Conservation (phyloP, 2,888 invertebrate genomes). For the Sphaerophoria rueppellii region DNA sequence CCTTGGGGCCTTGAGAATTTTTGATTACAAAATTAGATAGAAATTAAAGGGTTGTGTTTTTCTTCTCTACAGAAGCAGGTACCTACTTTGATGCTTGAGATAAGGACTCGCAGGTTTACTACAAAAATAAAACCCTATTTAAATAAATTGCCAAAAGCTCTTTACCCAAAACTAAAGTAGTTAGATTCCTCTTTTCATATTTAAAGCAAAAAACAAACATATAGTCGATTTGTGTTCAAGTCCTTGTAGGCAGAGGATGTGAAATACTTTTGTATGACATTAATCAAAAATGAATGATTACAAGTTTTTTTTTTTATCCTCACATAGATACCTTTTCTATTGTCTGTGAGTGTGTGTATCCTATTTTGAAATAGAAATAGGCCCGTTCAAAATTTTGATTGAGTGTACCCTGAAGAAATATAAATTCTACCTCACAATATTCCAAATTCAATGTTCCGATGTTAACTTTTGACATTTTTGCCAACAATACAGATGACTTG, state of each 20-base stretch:
- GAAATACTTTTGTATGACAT: conserved; percentile 31
- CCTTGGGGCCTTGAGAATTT: conserved; percentile 7
- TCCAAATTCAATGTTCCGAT: conserved; percentile 21
- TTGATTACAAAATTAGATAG: conserved; percentile 28
- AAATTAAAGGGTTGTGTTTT: conserved; percentile 6
- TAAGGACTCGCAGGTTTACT: neutral
- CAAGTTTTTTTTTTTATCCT: neutral
- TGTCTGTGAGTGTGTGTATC: neutral
- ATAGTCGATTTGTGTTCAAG: conserved; percentile 4
- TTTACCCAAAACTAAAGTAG: neutral
- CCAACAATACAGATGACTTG: conserved; percentile 33
- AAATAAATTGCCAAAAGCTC: conserved; percentile 25
- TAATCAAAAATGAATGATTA: conserved; percentile 33
- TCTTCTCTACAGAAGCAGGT: too few relatives aligned
- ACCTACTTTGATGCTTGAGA: neutral
- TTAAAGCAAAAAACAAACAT: neutral
- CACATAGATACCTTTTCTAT: neutral
- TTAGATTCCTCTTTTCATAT: conserved; percentile 4
- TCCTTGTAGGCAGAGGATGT: conserved; percentile 2
- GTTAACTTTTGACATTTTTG: conserved; percentile 38
- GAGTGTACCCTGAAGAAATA: conserved; percentile 28
- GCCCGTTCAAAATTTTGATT: conserved; percentile 6
- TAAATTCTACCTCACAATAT: neutral
- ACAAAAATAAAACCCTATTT: neutral
- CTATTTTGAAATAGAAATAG: neutral